Evolutionary conservation across 2,888 invertebrate genomes (phyloP).

Genomic region (Thecophora atra): DNA sequence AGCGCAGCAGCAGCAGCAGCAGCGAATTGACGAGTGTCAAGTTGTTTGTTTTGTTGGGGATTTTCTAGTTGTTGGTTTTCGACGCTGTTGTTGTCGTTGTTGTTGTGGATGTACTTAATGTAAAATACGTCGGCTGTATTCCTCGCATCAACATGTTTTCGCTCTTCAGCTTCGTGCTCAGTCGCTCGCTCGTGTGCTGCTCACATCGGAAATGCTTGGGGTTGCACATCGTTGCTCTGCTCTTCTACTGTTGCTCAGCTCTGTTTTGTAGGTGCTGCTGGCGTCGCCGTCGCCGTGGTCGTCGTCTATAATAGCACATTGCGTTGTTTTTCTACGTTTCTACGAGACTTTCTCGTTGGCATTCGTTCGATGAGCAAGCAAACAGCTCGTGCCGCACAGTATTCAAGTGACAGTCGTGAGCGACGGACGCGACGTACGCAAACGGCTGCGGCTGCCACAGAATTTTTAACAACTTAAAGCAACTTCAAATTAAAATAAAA

Average conservation of each 20-base stretch:
- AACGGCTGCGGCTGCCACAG: slow-evolving; percentile 37
- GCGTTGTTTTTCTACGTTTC: slow-evolving; percentile 20
- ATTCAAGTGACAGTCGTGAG: slow-evolving; percentile 63
- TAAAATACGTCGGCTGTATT: background rate
- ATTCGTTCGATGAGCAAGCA: slow-evolving; percentile 42
- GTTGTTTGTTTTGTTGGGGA: slow-evolving; percentile 42
- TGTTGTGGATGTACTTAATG: background rate
- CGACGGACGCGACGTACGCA: slow-evolving; percentile 52
- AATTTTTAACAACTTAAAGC: background rate
- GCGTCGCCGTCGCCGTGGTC: slow-evolving; percentile 35
- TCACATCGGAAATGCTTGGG: too few species aligned
- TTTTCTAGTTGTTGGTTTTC: slow-evolving; percentile 13
- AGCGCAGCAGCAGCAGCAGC: background rate
- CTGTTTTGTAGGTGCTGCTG: background rate
- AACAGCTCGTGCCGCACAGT: slow-evolving; percentile 62
- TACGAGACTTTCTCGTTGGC: slow-evolving; percentile 38
- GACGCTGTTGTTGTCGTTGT: background rate
- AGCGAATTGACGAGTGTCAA: background rate
- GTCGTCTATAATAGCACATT: slow-evolving; percentile 38
- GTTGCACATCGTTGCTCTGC: background rate
- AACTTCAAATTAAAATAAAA: slow-evolving; percentile 9
- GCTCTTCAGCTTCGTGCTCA: too few species aligned
- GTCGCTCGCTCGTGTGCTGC: too few species aligned
- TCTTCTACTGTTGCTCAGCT: background rate
- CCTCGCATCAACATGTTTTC: too few species aligned